These are phyloP conservation scores for Oncorhynchus clarkii DNA, from an alignment of 2,113 vertebrate genomes.

Conservation along the genomic window DNA sequence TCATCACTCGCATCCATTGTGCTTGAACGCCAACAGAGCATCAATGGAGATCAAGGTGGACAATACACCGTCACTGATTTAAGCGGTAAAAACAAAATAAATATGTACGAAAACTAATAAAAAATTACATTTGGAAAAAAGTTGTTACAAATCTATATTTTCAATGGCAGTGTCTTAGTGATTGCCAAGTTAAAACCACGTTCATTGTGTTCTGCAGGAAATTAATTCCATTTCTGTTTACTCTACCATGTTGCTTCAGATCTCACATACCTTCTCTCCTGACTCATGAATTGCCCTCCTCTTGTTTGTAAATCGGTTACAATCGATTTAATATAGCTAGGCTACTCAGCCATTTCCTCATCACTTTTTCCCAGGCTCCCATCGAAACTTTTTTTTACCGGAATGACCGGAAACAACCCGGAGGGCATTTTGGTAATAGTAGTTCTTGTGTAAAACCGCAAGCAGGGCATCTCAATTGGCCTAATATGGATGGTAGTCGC, in stretches of 20 bases:
- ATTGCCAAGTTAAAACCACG: conserved; percentile 42
- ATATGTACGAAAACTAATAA: neutral
- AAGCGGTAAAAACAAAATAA: neutral
- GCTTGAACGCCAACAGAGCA: neutral
- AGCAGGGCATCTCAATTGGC: neutral
- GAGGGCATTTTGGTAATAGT: conserved; percentile 66
- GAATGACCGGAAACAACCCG: conserved; percentile 68
- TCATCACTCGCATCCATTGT: neutral
- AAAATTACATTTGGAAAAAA: neutral
- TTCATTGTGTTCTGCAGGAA: conserved; percentile 39
- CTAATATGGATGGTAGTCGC: too few species aligned
- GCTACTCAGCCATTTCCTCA: conserved; percentile 52
- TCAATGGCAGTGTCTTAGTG: neutral
- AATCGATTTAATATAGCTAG: conserved; percentile 12
- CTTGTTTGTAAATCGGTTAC: conserved; percentile 45
- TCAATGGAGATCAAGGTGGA: neutral
- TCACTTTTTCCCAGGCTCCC: conserved; percentile 53
- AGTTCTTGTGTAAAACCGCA: conserved; percentile 56
- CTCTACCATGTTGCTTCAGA: neutral
- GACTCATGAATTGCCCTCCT: conserved; percentile 32
- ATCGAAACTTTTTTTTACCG: conserved; percentile 65
- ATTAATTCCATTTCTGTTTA: conserved; percentile 3
- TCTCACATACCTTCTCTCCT: conserved; percentile 42
- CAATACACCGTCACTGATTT: neutral
- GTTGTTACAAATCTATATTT: neutral